Evolutionary conservation across 2,797 vertebrate genomes (phyloP), one percentile per base, ranked within the genome.

Genomic region (Mus spretus): DNA sequence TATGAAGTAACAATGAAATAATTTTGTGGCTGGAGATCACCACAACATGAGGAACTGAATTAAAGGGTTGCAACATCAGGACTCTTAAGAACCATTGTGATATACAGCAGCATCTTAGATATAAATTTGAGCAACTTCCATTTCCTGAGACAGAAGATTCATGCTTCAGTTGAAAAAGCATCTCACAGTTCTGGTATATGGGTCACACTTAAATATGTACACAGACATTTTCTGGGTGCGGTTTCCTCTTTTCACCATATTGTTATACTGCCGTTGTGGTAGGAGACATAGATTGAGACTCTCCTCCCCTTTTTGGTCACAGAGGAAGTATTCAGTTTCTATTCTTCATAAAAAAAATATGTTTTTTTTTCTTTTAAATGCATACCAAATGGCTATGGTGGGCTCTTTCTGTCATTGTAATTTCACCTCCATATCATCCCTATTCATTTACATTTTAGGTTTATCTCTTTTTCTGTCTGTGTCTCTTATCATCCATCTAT

Each of bases 41-140:
- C 40, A 63, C 24, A 28, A 44, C 26, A 84, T 34, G 40, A 47
- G 40, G 26, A 31, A 28, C 3, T 61, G 24, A 61, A 31, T 83
- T 63, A 40, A 63, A 28, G 0, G 14, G 14, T 47, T 17, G 0
- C 2, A 34, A 28, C 3, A 9, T 12, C 34, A 34, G 40, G 9
- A 63, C 31, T 9, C 26, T 47, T 84, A 15, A 65, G 40, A 44
- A 47, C 9, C 14, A 6, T 4, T 20, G 59, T 7, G 6, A 31
- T 31, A 47, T 28, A 12, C 19, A 47, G 19, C 11, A 4, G 15
- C 7, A 17, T 17, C 2, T 34, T 14, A 2, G 19, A 75, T 59
- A 77, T 77, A 61, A 77, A 61, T 37, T 75, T 28, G 37, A 44
- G 19, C 26, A 13, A 44, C 11, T 57, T 6, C 37, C 9, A 59